A percentile compares a stretch with the other conserved stretches of the same genome.
Evolutionary conservation across 2,888 invertebrate genomes (phyloP).

Genomic region (Phania funesta): DNA sequence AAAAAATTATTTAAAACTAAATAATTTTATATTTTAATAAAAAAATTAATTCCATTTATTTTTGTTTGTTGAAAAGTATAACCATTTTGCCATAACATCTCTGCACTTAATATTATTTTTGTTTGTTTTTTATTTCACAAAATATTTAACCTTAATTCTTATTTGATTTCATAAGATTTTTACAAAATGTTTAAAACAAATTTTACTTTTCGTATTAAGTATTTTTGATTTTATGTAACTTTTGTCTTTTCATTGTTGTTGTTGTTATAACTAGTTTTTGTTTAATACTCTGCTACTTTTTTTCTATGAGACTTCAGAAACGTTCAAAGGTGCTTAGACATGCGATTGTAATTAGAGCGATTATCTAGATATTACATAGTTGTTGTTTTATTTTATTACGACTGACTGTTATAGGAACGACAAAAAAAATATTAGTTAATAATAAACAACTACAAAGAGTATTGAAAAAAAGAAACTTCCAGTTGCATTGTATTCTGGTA

Average conservation of each 20-base stretch:
- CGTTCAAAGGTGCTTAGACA: slow-evolving; percentile 64
- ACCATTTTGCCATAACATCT: slow-evolving; percentile 14
- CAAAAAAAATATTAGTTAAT: neutral
- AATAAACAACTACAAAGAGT: neutral
- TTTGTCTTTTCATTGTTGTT: slow-evolving; percentile 5
- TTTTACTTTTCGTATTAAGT: slow-evolving; percentile 14
- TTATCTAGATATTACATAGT: slow-evolving; percentile 49
- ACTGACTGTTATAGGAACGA: slow-evolving; percentile 9
- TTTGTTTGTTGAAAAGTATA: neutral
- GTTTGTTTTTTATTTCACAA: neutral
- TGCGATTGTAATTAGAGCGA: slow-evolving; percentile 68
- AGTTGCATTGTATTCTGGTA: too few species aligned
- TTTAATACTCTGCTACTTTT: neutral
- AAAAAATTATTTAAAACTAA: neutral
- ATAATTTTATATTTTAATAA: neutral
- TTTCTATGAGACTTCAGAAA: slow-evolving; percentile 50
- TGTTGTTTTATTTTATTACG: neutral
- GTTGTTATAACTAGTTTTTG: slow-evolving; percentile 41
- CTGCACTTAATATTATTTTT: slow-evolving; percentile 14
- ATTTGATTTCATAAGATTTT: slow-evolving; percentile 37
- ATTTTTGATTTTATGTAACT: slow-evolving; percentile 23
- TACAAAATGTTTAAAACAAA: slow-evolving; percentile 13
- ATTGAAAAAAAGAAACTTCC: neutral
- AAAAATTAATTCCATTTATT: neutral
- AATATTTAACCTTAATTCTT: slow-evolving; percentile 47